Evolutionary conservation across 1,140 invertebrate genomes (phyloP).

Genomic region (Dermatophagoides farinae): DNA sequence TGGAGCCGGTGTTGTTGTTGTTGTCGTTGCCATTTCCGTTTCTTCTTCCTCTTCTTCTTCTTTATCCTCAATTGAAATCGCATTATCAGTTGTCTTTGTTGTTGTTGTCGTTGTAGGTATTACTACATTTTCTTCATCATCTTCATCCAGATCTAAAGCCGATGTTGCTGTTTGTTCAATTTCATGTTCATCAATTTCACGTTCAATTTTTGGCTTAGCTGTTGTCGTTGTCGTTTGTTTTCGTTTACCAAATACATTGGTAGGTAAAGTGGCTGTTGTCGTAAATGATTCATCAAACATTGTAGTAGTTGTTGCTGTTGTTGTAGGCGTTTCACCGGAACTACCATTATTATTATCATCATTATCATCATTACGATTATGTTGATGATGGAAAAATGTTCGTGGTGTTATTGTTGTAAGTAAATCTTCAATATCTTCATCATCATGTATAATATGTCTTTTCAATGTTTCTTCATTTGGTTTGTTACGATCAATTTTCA

Average conservation of each 20-base stretch:
- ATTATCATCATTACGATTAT: background rate
- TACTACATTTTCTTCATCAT: background rate
- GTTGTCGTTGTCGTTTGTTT: conserved; percentile 2
- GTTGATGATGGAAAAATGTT: background rate
- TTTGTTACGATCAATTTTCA: too few species aligned
- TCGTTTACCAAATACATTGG: background rate
- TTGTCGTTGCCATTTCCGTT: background rate
- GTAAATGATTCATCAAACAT: background rate
- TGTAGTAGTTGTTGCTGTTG: background rate
- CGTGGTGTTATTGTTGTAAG: background rate
- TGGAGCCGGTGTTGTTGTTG: background rate
- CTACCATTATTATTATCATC: too few species aligned
- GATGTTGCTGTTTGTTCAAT: background rate
- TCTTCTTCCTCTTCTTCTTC: too few species aligned
- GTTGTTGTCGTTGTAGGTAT: background rate
- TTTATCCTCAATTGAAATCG: too few species aligned
- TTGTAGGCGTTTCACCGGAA: background rate
- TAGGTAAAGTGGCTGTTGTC: background rate
- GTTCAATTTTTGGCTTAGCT: background rate
- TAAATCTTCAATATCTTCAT: too few species aligned
- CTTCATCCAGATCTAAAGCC: background rate
- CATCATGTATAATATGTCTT: too few species aligned
- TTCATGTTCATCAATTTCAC: background rate
- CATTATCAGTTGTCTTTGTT: background rate
- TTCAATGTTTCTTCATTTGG: too few species aligned